Evolutionary conservation across 2,113 vertebrate genomes (phyloP), one percentile per base, ranked within the genome.

Genomic region (Choloepus hoffmanni): DNA sequence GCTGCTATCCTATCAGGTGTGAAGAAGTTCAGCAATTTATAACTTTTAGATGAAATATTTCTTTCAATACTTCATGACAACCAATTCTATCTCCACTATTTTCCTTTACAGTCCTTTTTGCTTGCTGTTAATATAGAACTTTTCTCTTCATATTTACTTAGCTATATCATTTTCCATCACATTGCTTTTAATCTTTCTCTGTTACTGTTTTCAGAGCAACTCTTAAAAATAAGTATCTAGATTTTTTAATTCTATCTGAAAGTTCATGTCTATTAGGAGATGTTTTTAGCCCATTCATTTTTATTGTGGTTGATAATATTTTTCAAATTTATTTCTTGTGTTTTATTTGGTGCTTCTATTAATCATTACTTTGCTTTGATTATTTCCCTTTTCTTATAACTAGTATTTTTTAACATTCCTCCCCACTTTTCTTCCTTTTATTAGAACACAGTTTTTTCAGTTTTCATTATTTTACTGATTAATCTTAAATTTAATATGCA

Each of bases 221-320:
- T 28, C 16, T 72, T 82, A 40, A 30, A 60, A 82, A 14, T 6
- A 60, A 48, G 2, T 30, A 48, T 6, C 2, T 60, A 1, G 21
- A 36, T 82, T 58, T 40, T 72, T 36, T 2, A 60, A 26, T 7
- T 16, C 0, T 0, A 73, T 30, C 23, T 7, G 18, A 36, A 24
- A 48, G 23, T 28, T 63, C 40, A 40, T 4, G 26, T 23, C 12
- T 72, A 50, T 58, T 6, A 36, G 30, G 30, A 63, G 30, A 30
- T 7, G 9, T 0, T 40, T 36, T 63, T 30, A 2, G 12, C 21
- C 12, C 23, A 4, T 83, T 28, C 48, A 0, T 4, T 48, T 36
- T 8, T 19, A 1, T 73, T 28, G 4, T 2, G n/a, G 3, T n/a
- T n/a, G 89, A 33, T 11, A 2, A 23, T 28, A 1, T 1, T 24